A percentile compares a stretch with the other conserved stretches of the same genome.
Conservation (phyloP, 2,797 vertebrate genomes). For the Prionace glauca region DNA sequence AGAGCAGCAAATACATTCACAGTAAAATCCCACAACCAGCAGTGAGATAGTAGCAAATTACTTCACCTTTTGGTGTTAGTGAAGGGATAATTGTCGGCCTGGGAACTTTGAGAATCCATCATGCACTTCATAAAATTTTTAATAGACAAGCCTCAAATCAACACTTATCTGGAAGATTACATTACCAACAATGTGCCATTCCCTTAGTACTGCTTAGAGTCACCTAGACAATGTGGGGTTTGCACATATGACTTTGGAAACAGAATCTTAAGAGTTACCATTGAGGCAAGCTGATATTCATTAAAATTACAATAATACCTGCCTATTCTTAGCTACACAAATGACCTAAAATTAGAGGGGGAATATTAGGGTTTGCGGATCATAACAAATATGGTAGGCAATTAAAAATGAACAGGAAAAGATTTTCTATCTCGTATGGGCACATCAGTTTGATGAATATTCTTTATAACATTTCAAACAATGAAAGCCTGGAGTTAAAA, state of each 20-base stretch:
- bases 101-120: not conserved
- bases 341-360: not conserved
- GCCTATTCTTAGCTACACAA: not conserved
- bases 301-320: not conserved
- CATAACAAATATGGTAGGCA: not conserved
- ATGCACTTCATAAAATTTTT: not conserved
- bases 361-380: too few species aligned
- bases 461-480: not conserved
- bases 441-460: not conserved
- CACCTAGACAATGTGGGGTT: not conserved
- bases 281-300: not conserved
- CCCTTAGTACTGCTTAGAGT: not conserved
- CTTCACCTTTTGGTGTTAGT: not conserved
- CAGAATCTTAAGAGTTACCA: too few species aligned
- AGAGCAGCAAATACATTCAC: not conserved
- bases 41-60: not conserved
- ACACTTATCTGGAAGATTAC: not conserved
- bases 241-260: too few species aligned
- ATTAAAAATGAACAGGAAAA: not conserved
- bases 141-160: not conserved
- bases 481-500: not conserved
- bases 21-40: not conserved
- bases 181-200: not conserved
- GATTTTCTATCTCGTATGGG: not conserved
- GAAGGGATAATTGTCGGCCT: not conserved